Conservation (phyloP, 2,888 invertebrate species). For the Coenonympha glycerion region DNA sequence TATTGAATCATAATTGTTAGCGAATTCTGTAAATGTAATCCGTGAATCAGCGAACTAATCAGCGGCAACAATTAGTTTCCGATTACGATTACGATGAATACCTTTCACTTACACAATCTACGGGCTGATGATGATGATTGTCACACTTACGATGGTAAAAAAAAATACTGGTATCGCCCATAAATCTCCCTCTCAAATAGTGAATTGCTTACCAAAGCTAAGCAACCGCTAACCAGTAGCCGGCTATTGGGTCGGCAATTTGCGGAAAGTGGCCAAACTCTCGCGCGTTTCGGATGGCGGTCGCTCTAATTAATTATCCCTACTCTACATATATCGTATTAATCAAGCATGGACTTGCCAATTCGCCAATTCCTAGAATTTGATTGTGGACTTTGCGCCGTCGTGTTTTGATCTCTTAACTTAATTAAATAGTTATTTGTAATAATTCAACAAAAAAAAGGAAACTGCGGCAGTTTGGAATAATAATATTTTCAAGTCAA, state of each 20-base stretch:
- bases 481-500: too few species aligned
- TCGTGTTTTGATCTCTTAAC: neutral
- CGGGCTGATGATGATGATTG: too few species aligned
- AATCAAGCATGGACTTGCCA: conserved; percentile 49
- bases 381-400: conserved; percentile 2
- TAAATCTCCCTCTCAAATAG: neutral
- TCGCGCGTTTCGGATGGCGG: conserved; percentile 5
- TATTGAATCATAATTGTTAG: too few species aligned
- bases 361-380: conserved; percentile 34
- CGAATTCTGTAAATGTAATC: too few species aligned
- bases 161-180: neutral
- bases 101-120: too few species aligned
- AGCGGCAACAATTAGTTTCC: too few species aligned
- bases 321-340: conserved; percentile 39
- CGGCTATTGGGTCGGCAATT: neutral
- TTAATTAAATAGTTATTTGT: too few species aligned
- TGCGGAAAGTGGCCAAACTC: conserved; percentile 4
- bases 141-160: too few species aligned
- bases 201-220: neutral
- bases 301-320: conserved; percentile 23
- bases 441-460: too few species aligned
- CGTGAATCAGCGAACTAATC: too few species aligned
- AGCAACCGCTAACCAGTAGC: neutral
- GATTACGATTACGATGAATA: too few species aligned
- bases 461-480: too few species aligned